These are phyloP conservation scores for Netelia fuscicornis DNA, from an alignment of 2,888 invertebrate species.

Conservation along the genomic window DNA sequence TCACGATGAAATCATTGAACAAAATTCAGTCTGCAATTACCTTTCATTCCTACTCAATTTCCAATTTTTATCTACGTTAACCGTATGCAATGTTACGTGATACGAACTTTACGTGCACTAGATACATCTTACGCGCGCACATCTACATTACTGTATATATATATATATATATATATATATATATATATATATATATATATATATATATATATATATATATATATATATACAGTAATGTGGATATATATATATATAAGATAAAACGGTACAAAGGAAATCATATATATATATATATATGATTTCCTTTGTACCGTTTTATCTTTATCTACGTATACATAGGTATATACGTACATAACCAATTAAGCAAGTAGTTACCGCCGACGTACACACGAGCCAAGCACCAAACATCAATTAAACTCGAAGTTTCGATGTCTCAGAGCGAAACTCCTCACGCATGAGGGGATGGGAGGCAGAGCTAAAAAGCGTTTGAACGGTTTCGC, in stretches of 20 bases:
- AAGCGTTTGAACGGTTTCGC: not conserved
- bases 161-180: too few species aligned
- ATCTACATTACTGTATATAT: not conserved
- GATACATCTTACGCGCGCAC: not conserved
- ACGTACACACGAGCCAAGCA: slow-evolving; percentile 30
- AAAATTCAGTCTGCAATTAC: too few species aligned
- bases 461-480: not conserved
- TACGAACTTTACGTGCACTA: too few species aligned
- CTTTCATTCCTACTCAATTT: too few species aligned
- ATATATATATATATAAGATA: slow-evolving; percentile 3
- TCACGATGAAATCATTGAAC: too few species aligned
- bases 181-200: not conserved
- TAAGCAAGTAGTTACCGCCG: slow-evolving; percentile 23
- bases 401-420: slow-evolving; percentile 65
- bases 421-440: slow-evolving; percentile 61
- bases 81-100: too few species aligned
- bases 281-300: not conserved
- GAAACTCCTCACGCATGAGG: slow-evolving; percentile 36
- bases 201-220: too few species aligned
- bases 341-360: slow-evolving; percentile 24
- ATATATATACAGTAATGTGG: not conserved
- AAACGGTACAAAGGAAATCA: too few species aligned
- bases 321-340: not conserved
- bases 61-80: too few species aligned
- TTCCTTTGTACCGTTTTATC: not conserved